Conservation (phyloP, 2,113 vertebrate genomes). For the Telmatochromis sp. region DNA sequence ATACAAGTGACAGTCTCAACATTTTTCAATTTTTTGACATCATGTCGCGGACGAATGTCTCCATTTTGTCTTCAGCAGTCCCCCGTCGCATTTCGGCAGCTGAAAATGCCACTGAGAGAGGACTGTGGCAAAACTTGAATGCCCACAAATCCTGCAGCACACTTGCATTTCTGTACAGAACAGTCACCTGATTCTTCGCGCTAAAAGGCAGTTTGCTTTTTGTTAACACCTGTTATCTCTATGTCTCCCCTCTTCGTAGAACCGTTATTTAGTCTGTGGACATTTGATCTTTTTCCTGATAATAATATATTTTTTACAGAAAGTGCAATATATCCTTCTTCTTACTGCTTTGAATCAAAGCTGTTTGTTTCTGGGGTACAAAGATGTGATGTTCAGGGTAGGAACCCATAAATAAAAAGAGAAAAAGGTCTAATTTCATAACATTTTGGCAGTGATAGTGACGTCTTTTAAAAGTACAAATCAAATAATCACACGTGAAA, state of each 20-base stretch:
- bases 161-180: neutral
- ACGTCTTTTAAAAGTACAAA: neutral
- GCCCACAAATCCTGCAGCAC: neutral
- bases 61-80: neutral
- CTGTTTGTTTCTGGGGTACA: neutral
- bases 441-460: neutral
- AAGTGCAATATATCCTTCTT: neutral
- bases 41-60: neutral
- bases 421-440: neutral
- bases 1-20: neutral
- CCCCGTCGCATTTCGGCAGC: neutral
- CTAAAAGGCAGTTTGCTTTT: neutral
- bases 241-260: neutral
- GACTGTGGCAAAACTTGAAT: neutral
- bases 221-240: neutral
- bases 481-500: neutral
- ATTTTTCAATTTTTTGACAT: neutral
- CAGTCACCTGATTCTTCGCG: fast-evolving
- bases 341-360: neutral
- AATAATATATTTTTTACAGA: neutral
- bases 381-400: neutral
- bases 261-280: neutral
- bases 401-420: neutral
- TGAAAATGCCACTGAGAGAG: neutral
- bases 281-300: neutral